Base-by-base conservation (phyloP, 2,797 vertebrate species). In the Trachurus trachurus region DNA sequence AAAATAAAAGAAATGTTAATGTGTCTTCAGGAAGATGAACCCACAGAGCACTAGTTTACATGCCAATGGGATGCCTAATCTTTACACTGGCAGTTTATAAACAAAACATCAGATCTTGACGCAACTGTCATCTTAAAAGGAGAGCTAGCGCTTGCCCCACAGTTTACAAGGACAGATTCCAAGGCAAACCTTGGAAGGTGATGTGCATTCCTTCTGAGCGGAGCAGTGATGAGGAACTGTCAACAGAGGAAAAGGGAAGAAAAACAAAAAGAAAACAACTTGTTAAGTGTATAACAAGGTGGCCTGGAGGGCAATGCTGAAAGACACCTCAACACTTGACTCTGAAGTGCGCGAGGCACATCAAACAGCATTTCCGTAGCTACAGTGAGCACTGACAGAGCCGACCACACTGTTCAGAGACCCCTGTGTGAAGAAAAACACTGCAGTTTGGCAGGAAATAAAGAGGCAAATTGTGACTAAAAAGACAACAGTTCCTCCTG, bases 281-380 rank as follows among this genome's bases (percentile, higher is more conserved):
- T 93, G 91, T 92, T 94, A 94, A 93, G 92, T 91, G 89, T 92
- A 86, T 92, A 94, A 95, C 94, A 94, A 94, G 93, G 91, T 92
- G 92, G 92, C 93, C 94, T 92, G 85, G 85, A 92, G 93, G 93
- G 92, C 87, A 89, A 91, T 73, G 90, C 90, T 93, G 90, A 94
- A 94, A 94, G 94, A 95, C 88, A 91, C 87, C 84, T 90, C 79
- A 78, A 83, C 80, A 87, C 87, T 88, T 79, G 72, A 91, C 83
- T 90, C 78, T 85, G 88, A 88, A 78, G 82, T 84, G 85, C 75
- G 86, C 73, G 66, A 72, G 45, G 45, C 93, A 94, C 91, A 92
- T 94, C 91, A 95, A 95, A 94, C 80, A 49, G 73, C 72, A 85
- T 90, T 82, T 92, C 79, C 84, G 81, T 79, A 86, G 78, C 72